Percentiles rank a stretch among this genome's conserved stretches.
Evolutionary conservation across 2,113 vertebrate genomes (phyloP).

Genomic region (Cynocephalus volans): DNA sequence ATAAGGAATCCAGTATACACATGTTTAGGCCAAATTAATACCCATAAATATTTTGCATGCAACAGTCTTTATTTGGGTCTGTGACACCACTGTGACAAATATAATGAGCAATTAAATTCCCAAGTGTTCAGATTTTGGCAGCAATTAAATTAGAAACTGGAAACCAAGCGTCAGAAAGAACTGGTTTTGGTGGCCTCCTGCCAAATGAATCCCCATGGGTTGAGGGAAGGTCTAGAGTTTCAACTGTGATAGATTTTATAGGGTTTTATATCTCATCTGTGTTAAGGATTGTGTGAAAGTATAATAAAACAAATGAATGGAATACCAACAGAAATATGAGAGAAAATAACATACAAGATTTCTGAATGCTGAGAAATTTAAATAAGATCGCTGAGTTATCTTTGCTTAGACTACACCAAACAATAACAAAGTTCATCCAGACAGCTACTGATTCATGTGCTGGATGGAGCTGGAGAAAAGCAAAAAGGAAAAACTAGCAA

Average conservation of each 20-base stretch:
- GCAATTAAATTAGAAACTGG: slow-evolving; percentile 85
- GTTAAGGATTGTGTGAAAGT: slow-evolving; percentile 71
- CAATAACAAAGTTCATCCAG: slow-evolving; percentile 42
- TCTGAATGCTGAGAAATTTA: slow-evolving; percentile 60
- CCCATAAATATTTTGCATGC: slow-evolving; percentile 77
- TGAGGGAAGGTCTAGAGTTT: slow-evolving; percentile 80
- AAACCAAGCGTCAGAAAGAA: slow-evolving; percentile 79
- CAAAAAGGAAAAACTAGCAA: neutral
- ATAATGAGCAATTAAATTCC: slow-evolving; percentile 87
- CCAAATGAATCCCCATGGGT: slow-evolving; percentile 81
- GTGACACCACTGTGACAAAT: slow-evolving; percentile 79
- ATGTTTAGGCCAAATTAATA: slow-evolving; percentile 77
- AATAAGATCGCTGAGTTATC: slow-evolving; percentile 51
- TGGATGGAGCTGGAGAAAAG: neutral
- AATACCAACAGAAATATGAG: slow-evolving; percentile 60
- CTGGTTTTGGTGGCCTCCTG: slow-evolving; percentile 79
- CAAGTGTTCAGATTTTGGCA: slow-evolving; percentile 81
- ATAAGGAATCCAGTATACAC: slow-evolving; percentile 55
- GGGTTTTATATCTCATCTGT: slow-evolving; percentile 59
- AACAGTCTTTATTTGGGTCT: slow-evolving; percentile 79
- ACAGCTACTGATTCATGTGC: neutral
- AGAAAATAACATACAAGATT: slow-evolving; percentile 58
- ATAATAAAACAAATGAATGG: slow-evolving; percentile 73
- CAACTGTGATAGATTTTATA: slow-evolving; percentile 76
- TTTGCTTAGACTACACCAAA: slow-evolving; percentile 6